Conservation (phyloP, 2,888 invertebrate genomes). For the Tridacna gigas region DNA sequence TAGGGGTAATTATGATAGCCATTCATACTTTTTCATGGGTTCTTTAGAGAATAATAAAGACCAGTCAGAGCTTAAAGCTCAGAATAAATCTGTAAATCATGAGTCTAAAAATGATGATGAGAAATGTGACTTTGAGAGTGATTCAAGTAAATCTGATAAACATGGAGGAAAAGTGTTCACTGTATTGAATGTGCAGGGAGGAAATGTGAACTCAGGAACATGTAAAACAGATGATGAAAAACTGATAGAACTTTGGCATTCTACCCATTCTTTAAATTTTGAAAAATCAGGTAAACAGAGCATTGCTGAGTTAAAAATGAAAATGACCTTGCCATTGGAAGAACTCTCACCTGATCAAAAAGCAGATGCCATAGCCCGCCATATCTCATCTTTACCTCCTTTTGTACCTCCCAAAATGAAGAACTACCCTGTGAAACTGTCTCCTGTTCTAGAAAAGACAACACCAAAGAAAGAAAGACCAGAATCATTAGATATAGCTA, state of each 20-base stretch:
- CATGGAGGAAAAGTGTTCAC: conserved; percentile 71
- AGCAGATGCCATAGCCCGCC: conserved; percentile 73
- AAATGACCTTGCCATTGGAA: conserved; percentile 64
- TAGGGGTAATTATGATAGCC: conserved; percentile 59
- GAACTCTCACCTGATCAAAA: conserved; percentile 70
- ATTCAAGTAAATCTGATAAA: conserved; percentile 45
- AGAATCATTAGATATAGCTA: conserved; percentile 45
- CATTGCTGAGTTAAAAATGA: conserved; percentile 68
- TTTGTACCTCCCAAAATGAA: conserved; percentile 80
- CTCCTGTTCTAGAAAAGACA: conserved; percentile 72
- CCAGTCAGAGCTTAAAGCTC: conserved; percentile 9
- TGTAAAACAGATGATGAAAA: conserved; percentile 82
- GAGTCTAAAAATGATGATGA: conserved; percentile 21
- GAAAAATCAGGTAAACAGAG: conserved; percentile 55
- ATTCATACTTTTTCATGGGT: conserved; percentile 67
- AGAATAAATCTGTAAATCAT: conserved; percentile 9
- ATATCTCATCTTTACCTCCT: conserved; percentile 75
- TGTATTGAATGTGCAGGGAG: conserved; percentile 73
- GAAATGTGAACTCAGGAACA: conserved; percentile 53
- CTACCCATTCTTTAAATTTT: conserved; percentile 62
- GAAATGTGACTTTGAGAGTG: conserved; percentile 13
- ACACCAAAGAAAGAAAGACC: conserved; percentile 58
- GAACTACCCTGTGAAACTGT: conserved; percentile 70
- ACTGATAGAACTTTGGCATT: conserved; percentile 74
- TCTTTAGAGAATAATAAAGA: conserved; percentile 55